Evolutionary conservation across 2,113 vertebrate species (phyloP).

Genomic region (Oncorhynchus tshawytscha): DNA sequence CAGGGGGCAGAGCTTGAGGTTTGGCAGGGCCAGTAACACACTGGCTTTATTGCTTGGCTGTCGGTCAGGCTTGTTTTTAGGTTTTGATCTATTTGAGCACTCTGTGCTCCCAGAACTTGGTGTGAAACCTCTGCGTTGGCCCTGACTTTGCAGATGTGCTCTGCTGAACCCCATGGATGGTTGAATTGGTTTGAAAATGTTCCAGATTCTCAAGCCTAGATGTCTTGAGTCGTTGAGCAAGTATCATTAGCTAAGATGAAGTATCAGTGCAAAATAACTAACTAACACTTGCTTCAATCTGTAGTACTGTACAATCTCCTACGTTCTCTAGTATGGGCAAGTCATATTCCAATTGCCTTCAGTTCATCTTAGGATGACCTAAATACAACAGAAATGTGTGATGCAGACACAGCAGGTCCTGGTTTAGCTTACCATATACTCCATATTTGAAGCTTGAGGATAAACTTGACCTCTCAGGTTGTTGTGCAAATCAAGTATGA

Average conservation of each 20-base stretch:
- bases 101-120: neutral
- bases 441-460: constrained; percentile 97
- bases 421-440: constrained; percentile 89
- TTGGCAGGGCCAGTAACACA: constrained; percentile 3
- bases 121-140: neutral
- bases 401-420: neutral
- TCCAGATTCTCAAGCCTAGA: neutral
- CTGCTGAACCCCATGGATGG: neutral
- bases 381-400: neutral
- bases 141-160: neutral
- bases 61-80: neutral
- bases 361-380: neutral
- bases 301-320: neutral
- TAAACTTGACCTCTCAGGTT: constrained; percentile 93
- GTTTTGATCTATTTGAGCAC: neutral
- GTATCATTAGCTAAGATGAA: neutral
- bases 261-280: neutral
- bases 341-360: neutral
- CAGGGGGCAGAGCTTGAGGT: constrained; percentile 3
- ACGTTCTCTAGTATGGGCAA: neutral
- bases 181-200: neutral
- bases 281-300: neutral
- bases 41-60: constrained; percentile 1
- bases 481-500: constrained; percentile 97
- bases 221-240: neutral